Percentiles rank a stretch among this genome's conserved stretches.
These are phyloP conservation scores for Aythya baeri DNA, from an alignment of 2,113 vertebrate genomes.

Conservation along the genomic window DNA sequence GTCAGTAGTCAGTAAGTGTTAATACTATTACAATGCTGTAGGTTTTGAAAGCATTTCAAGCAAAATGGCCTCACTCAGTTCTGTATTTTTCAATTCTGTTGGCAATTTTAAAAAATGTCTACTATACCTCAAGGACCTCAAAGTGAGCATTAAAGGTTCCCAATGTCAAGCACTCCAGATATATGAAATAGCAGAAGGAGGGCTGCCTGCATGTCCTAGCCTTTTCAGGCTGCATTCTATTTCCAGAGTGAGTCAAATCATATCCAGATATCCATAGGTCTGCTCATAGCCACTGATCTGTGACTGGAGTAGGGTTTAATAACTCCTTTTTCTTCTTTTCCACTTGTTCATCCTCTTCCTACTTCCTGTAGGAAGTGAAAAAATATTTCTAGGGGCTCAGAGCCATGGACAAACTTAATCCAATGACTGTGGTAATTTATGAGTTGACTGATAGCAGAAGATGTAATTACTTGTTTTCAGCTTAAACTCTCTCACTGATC, in stretches of 20 bases:
- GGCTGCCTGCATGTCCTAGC: neutral
- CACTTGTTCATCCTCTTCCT: neutral
- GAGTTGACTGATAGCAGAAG: conserved; percentile 22
- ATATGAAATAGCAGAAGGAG: neutral
- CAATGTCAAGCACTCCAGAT: neutral
- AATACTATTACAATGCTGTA: neutral
- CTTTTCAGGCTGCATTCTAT: neutral
- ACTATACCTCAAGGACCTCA: neutral
- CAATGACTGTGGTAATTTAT: conserved; percentile 37
- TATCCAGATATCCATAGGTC: neutral
- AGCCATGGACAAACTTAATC: neutral
- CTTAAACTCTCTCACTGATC: neutral
- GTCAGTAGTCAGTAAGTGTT: neutral
- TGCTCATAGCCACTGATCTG: neutral
- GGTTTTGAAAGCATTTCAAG: neutral
- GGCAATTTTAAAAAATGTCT: neutral
- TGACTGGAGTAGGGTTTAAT: neutral
- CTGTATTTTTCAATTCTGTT: neutral
- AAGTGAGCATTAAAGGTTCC: fast-evolving
- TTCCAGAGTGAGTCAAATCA: neutral
- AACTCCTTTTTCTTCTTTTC: neutral
- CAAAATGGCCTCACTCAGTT: neutral
- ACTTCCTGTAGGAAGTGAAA: neutral
- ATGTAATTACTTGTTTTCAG: conserved; percentile 1
- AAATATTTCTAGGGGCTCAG: neutral